These are phyloP conservation scores for Itoplectis maculator DNA, from an alignment of 2,888 invertebrate species.

Conservation along the genomic window DNA sequence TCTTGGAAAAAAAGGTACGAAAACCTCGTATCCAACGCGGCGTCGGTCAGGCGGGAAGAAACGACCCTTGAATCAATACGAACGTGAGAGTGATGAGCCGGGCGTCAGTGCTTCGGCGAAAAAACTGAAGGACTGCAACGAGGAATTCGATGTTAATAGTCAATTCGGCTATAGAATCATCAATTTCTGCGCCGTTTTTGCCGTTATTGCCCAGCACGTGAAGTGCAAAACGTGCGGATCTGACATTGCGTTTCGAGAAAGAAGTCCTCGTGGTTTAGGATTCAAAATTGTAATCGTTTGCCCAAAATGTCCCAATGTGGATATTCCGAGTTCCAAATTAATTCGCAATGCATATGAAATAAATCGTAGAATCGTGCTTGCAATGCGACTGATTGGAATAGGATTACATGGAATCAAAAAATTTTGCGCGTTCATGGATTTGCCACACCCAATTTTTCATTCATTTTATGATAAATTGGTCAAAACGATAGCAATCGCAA, in stretches of 20 bases:
- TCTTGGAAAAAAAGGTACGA: constrained; percentile 42
- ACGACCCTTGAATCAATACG: constrained; percentile 64
- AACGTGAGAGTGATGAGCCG: constrained; percentile 53
- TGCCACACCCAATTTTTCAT: constrained; percentile 60
- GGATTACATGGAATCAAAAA: constrained; percentile 63
- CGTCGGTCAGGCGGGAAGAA: constrained; percentile 41
- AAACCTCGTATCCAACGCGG: constrained; percentile 44
- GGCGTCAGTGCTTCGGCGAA: constrained; percentile 61
- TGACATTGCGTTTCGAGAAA: constrained; percentile 62
- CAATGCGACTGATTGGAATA: constrained; percentile 29
- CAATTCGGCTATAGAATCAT: constrained; percentile 62
- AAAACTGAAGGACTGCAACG: constrained; percentile 55
- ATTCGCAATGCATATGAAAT: constrained; percentile 67
- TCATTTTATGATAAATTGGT: constrained; percentile 54
- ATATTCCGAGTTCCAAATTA: constrained; percentile 60
- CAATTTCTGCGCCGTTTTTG: constrained; percentile 64
- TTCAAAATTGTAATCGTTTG: constrained; percentile 70
- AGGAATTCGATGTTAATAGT: constrained; percentile 57
- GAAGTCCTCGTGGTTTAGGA: constrained; percentile 65
- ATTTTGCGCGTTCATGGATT: constrained; percentile 66
- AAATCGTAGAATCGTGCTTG: constrained; percentile 31
- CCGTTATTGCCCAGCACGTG: constrained; percentile 62
- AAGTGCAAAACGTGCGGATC: constrained; percentile 66
- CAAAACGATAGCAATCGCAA: constrained; percentile 37
- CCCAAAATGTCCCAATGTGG: constrained; percentile 61